Percentiles rank a stretch among this genome's conserved stretches.
phyloP scores from a whole-genome alignment of 1,140 invertebrate species.

The Heliconius himera region DNA sequence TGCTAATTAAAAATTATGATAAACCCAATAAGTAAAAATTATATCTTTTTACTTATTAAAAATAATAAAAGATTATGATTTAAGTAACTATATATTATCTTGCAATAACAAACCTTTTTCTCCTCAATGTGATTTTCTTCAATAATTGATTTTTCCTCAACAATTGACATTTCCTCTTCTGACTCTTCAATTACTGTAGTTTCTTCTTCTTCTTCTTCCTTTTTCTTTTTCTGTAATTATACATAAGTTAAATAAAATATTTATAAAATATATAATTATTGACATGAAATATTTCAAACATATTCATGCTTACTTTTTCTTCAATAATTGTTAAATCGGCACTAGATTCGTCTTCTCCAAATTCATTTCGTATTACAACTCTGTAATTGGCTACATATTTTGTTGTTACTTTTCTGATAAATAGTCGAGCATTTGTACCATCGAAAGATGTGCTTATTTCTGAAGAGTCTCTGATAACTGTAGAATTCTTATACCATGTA shows the following conservation, averaged over 20 bases:
- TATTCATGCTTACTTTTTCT: constrained; percentile 67
- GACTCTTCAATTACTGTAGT: constrained; percentile 75
- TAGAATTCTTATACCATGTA: constrained; percentile 93
- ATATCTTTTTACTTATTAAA: neutral
- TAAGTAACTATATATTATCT: neutral
- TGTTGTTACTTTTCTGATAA: constrained; percentile 86
- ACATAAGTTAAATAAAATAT: constrained; percentile 49
- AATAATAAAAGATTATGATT: neutral
- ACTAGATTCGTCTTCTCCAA: constrained; percentile 90
- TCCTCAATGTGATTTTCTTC: constrained; percentile 80
- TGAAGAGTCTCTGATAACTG: constrained; percentile 86
- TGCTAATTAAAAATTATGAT: neutral
- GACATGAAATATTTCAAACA: neutral
- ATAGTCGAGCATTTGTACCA: constrained; percentile 89
- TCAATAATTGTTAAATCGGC: constrained; percentile 88
- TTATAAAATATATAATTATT: neutral
- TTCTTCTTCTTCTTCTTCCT: constrained; percentile 80
- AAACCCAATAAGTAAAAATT: neutral
- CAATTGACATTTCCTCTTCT: constrained; percentile 72
- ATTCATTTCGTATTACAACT: constrained; percentile 91
- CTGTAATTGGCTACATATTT: constrained; percentile 90
- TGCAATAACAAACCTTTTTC: constrained; percentile 54
- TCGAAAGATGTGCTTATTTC: constrained; percentile 89
- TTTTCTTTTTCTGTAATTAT: constrained; percentile 75
- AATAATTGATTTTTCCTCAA: constrained; percentile 75